Conservation (phyloP, 2,888 invertebrate species). For the Synergus gifuensis region DNA sequence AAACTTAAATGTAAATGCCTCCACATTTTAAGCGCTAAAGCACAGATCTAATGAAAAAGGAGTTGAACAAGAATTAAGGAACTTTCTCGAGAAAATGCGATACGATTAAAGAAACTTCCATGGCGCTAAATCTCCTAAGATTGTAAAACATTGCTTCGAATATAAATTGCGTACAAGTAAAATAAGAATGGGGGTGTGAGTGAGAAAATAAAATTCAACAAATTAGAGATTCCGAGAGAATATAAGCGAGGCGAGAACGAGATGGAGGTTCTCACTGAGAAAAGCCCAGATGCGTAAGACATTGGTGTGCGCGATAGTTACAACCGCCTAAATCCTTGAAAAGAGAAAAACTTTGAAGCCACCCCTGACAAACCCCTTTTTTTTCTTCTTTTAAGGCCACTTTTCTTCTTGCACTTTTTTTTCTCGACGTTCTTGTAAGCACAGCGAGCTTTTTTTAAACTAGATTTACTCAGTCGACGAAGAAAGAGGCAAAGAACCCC, state of each 20-base stretch:
- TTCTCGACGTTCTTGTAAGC: slow-evolving; percentile 18
- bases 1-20: neutral
- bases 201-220: slow-evolving; percentile 34
- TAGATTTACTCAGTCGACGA: slow-evolving; percentile 45
- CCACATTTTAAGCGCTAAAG: neutral
- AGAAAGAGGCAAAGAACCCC: neutral
- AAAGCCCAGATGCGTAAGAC: slow-evolving; percentile 42
- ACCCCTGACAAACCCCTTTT: slow-evolving; percentile 7
- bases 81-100: slow-evolving; percentile 20
- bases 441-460: slow-evolving; percentile 48
- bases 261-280: slow-evolving; percentile 39
- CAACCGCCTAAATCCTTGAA: slow-evolving; percentile 31
- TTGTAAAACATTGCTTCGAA: slow-evolving; percentile 29
- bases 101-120: slow-evolving; percentile 33
- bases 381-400: slow-evolving; percentile 21
- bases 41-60: slow-evolving; percentile 23
- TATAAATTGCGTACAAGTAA: slow-evolving; percentile 28
- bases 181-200: neutral
- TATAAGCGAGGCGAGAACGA: slow-evolving; percentile 31
- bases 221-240: slow-evolving; percentile 26
- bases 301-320: slow-evolving; percentile 36
- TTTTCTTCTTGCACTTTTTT: neutral
- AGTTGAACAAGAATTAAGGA: neutral
- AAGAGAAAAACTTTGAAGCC: slow-evolving; percentile 33
- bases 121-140: slow-evolving; percentile 16